Evolutionary conservation across 1,140 invertebrate species (phyloP), one percentile per base, ranked within the genome.

Genomic region (Ridgeia piscesae): DNA sequence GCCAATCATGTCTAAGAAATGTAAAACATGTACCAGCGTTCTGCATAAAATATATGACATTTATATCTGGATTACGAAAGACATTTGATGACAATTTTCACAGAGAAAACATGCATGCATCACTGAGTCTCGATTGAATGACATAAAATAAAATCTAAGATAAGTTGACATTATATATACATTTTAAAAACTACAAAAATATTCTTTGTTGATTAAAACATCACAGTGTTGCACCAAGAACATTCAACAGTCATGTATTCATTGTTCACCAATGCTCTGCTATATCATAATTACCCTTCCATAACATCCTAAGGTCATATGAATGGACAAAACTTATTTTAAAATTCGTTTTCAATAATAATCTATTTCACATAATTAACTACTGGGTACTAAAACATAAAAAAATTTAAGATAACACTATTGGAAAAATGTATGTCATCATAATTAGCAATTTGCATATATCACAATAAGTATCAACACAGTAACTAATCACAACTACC

Each of bases 221-320:
- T 77, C 58, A 77, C 58, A 77, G 58, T 77, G 58, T 77, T 77
- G 58, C 58, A 77, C 58, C 58, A 77, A 77, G 58, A 77, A 77
- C 58, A 77, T 77, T 77, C 0, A 77, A 77, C 27, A 14, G 58
- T 77, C 0, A 77, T 31, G 27, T 0, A 77, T 77, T 17, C 58
- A 21, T 77, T 77, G 17, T 21, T 1, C 58, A 77, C 27, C 14
- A 31, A 77, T 21, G 58, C 14, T 21, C 2, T 77, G 58, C 17
- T 77, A 77, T 77, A 21, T 77, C 27, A 77, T 21, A 77, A 77
- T 77, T 77, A 77, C 58, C 58, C 58, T 8, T 21, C 27, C 2
- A 6, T 77, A 4, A 42, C 42, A 77, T 31, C 58, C 58, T 77
- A 21, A 4, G 11, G 58, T 27, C 14, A 77, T 77, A 77, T 77